Conservation (phyloP, 2,113 vertebrate genomes). For the Garra rufa region DNA sequence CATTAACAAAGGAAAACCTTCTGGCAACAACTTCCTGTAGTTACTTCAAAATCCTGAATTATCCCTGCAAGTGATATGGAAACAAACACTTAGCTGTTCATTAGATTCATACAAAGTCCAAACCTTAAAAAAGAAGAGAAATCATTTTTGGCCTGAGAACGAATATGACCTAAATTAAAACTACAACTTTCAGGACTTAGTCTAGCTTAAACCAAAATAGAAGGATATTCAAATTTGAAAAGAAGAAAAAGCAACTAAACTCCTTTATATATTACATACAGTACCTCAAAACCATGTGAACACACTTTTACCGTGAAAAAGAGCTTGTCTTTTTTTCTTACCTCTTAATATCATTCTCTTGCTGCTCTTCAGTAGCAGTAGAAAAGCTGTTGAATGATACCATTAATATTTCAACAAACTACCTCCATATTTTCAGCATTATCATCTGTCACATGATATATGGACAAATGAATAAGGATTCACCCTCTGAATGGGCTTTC, state of each 20-base stretch:
- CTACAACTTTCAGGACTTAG: background rate
- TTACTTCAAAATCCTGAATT: background rate
- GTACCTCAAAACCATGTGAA: background rate
- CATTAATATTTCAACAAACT: background rate
- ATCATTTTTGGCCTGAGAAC: background rate
- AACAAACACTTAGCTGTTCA: background rate
- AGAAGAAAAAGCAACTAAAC: too few species aligned
- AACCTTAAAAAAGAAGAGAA: background rate
- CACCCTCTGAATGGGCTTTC: background rate
- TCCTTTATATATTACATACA: too few species aligned
- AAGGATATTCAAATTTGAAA: too few species aligned
- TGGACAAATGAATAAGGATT: background rate
- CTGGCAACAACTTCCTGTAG: slow-evolving; percentile 67
- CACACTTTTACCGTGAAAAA: background rate
- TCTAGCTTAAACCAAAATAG: too few species aligned
- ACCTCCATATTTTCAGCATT: background rate
- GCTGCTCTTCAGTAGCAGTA: background rate
- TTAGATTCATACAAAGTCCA: background rate
- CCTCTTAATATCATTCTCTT: background rate
- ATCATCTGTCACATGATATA: background rate
- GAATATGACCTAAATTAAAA: background rate
- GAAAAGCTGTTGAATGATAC: background rate
- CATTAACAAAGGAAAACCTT: slow-evolving; percentile 39
- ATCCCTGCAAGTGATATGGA: background rate
- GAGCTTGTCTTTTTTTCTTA: background rate